Percentiles rank a stretch among this genome's conserved stretches.
Evolutionary conservation across 2,113 vertebrate species (phyloP).

Genomic region (Chloroceryle aenea): DNA sequence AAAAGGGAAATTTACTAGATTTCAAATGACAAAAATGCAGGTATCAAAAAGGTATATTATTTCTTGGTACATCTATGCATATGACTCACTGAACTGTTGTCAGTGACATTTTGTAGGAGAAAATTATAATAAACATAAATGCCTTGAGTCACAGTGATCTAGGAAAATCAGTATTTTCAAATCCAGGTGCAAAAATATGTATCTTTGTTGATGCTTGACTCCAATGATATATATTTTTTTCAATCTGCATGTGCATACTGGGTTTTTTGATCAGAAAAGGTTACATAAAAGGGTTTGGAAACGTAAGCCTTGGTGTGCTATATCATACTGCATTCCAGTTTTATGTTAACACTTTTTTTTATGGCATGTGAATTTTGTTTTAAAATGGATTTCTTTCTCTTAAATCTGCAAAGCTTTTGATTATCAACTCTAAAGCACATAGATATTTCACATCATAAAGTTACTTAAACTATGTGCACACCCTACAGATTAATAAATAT

Average conservation of each 20-base stretch:
- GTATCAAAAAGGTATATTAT: not conserved
- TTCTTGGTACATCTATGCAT: not conserved
- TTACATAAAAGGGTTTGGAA: not conserved
- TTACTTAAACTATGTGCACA: constrained; percentile 16
- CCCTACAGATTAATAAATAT: not conserved
- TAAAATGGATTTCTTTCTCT: not conserved
- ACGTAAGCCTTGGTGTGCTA: not conserved
- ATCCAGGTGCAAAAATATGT: not conserved
- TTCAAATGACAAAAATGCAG: not conserved
- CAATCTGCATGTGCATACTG: not conserved
- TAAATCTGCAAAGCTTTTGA: constrained; percentile 23
- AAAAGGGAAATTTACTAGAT: not conserved
- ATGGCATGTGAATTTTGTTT: not conserved
- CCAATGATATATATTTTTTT: not conserved
- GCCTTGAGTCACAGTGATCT: not conserved
- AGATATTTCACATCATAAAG: not conserved
- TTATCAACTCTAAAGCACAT: not conserved
- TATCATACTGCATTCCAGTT: not conserved
- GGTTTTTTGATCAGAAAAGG: not conserved
- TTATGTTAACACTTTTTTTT: not conserved
- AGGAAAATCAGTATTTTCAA: not conserved
- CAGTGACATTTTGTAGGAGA: not conserved
- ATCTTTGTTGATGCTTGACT: not conserved
- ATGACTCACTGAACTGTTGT: not conserved
- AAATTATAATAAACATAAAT: not conserved